Conservation (phyloP, 92 coral and sea anemone genomes). For the Palythoa heliodiscus region DNA sequence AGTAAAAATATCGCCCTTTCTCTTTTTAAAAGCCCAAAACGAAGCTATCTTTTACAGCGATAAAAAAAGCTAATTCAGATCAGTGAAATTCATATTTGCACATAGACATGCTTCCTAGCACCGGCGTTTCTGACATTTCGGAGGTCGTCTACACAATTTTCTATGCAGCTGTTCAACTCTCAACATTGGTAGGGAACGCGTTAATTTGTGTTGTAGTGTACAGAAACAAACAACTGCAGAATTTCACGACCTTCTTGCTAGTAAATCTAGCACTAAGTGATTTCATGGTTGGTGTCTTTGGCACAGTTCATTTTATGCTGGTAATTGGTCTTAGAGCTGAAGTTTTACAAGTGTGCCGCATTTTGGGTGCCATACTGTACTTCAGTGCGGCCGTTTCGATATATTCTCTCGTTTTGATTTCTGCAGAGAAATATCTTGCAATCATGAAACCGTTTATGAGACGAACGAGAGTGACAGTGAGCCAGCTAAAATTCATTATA, state of each 20-base stretch:
- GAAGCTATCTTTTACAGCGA: no score
- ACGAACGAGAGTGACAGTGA: constrained; percentile 48
- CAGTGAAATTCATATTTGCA: no score
- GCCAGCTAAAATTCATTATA: constrained; percentile 50
- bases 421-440: constrained; percentile 65
- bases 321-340: constrained; percentile 18
- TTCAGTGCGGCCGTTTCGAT: constrained; percentile 67
- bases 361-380: constrained; percentile 43
- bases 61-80: no score
- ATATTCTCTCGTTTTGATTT: constrained; percentile 62
- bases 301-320: constrained; percentile 57
- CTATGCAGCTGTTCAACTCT: constrained; percentile 46
- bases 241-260: constrained; percentile 61
- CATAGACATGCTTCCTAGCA: neutral
- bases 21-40: no score
- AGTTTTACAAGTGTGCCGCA: constrained; percentile 46
- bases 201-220: constrained; percentile 65
- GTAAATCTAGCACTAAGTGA: constrained; percentile 74
- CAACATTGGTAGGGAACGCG: constrained; percentile 65
- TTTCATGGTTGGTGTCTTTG: constrained; percentile 58
- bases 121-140: neutral
- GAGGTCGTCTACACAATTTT: constrained; percentile 42
- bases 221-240: constrained; percentile 57
- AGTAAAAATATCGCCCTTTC: no score
- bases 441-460: constrained; percentile 60